Percentiles rank a stretch among this genome's conserved stretches.
Evolutionary conservation across 2,113 vertebrate species (phyloP).

Genomic region (Tupaia tana): DNA sequence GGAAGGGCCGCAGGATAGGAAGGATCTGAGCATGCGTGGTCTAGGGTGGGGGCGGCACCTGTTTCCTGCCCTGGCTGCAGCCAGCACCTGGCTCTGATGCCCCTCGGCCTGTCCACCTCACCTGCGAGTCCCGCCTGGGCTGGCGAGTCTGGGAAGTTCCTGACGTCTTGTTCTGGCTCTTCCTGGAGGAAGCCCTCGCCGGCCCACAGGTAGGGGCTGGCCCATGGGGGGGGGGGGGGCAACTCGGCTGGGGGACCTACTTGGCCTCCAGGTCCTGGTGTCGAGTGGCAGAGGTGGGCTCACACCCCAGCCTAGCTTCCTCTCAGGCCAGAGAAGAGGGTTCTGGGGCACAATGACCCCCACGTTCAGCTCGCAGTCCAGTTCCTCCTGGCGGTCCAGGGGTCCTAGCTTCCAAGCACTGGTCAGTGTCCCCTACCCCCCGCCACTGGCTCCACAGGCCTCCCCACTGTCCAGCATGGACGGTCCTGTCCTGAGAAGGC

Average conservation of each 20-base stretch:
- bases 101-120: too few species aligned
- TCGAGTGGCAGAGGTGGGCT: background rate
- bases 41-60: background rate
- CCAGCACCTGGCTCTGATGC: background rate
- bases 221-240: background rate
- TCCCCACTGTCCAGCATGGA: background rate
- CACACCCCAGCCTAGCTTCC: too few species aligned
- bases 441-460: background rate
- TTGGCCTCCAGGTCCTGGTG: background rate
- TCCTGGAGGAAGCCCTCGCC: background rate
- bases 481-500: background rate
- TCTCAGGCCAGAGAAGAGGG: background rate
- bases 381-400: background rate
- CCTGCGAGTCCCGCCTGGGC: too few species aligned
- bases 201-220: too few species aligned
- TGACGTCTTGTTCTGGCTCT: too few species aligned
- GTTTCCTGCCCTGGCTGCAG: too few species aligned
- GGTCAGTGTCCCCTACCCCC: background rate
- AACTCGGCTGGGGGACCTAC: background rate
- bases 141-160: background rate
- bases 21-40: too few species aligned
- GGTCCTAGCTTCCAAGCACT: rapidly evolving
- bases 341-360: background rate
- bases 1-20: background rate
- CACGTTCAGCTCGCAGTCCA: background rate